Conservation (phyloP, 2,113 vertebrate genomes). For the Solea solea region DNA sequence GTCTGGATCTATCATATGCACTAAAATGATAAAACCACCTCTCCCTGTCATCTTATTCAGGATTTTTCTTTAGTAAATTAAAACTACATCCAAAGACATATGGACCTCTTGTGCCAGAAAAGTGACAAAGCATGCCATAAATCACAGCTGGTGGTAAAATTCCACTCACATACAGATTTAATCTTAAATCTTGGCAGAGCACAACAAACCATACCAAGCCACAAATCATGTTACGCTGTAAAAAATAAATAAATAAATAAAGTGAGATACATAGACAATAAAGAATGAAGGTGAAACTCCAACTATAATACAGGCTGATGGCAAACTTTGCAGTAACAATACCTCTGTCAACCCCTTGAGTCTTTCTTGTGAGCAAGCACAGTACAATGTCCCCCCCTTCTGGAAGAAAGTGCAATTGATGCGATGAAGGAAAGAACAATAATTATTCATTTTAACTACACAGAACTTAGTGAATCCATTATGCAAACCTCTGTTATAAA, state of each 20-base stretch:
- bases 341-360: neutral
- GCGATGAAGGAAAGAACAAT: neutral
- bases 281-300: neutral
- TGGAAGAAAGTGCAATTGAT: constrained; percentile 5
- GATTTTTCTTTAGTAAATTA: constrained; percentile 9
- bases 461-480: neutral
- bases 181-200: neutral
- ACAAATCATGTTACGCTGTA: neutral
- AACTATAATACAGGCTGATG: neutral
- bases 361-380: neutral
- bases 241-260: neutral
- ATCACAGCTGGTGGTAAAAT: constrained; percentile 28
- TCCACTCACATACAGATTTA: constrained; percentile 28
- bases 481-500: neutral
- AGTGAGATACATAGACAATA: neutral
- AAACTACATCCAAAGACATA: constrained; percentile 25
- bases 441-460: neutral
- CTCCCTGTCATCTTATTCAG: constrained; percentile 12
- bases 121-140: neutral
- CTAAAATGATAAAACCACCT: neutral
- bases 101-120: constrained; percentile 61
- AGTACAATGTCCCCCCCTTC: constrained; percentile 31
- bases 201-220: neutral
- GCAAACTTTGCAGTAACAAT: neutral
- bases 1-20: neutral